Conservation (phyloP, 1,140 invertebrate species). For the Bombus sibiricus region DNA sequence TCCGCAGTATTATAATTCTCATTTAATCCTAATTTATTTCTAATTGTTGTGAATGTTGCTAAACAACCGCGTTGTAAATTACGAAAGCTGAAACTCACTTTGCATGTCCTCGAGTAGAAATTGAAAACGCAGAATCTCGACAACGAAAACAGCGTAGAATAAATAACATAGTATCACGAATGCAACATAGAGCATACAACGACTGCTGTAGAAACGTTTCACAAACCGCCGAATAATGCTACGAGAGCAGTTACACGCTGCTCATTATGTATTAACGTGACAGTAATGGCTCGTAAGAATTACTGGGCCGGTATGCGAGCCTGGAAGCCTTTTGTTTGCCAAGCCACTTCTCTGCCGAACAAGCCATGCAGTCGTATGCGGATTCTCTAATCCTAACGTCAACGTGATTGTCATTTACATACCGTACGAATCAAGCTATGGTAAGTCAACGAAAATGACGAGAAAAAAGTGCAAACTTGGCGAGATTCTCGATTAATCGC, state of each 20-base stretch:
- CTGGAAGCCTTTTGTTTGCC: conserved; percentile 1
- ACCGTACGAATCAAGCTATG: no score
- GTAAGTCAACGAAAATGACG: neutral
- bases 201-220: neutral
- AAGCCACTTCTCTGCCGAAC: conserved; percentile 1
- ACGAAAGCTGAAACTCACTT: neutral
- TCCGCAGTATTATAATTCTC: neutral
- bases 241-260: neutral
- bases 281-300: conserved; percentile 23
- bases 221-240: neutral
- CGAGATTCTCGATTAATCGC: neutral
- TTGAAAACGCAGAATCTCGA: no score
- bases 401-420: conserved; percentile 11
- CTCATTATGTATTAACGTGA: conserved; percentile 8
- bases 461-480: neutral
- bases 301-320: neutral
- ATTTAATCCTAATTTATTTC: neutral
- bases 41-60: neutral
- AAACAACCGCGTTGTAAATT: neutral
- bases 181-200: no score
- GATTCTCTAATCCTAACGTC: conserved; percentile 3
- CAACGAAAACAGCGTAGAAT: no score
- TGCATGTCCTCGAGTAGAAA: no score
- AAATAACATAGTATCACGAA: neutral
- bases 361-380: conserved; percentile 2